Percentiles rank a stretch among this genome's conserved stretches.
Conservation (phyloP, 2,113 vertebrate genomes). For the Elaphurus davidianus region DNA sequence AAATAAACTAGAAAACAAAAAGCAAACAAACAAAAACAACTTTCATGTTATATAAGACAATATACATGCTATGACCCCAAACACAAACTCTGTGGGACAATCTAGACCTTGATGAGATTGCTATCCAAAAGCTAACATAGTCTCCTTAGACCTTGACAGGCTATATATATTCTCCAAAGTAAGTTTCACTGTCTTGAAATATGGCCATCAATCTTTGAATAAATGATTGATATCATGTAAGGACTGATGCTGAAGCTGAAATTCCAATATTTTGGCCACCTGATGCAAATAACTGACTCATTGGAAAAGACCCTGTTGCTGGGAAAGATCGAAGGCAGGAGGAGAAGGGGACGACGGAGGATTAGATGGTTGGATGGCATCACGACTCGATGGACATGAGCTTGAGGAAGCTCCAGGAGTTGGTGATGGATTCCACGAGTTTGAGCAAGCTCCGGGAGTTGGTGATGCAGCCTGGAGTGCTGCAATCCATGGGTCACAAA, state of each 20-base stretch:
- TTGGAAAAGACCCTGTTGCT: background rate
- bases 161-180: background rate
- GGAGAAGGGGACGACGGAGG: background rate
- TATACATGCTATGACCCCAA: background rate
- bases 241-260: background rate
- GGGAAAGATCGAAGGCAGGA: background rate
- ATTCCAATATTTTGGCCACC: background rate
- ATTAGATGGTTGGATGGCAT: background rate
- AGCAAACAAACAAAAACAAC: background rate
- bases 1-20: background rate
- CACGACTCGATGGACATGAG: background rate
- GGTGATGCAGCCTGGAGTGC: background rate
- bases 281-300: background rate
- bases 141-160: background rate
- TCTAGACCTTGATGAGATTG: background rate
- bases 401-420: fast-evolving
- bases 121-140: background rate
- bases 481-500: background rate
- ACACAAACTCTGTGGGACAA: background rate
- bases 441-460: too few species aligned
- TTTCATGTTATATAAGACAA: background rate
- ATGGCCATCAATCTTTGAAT: background rate
- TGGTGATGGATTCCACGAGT: background rate
- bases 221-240: background rate
- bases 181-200: background rate